Base-by-base conservation (phyloP, 2,888 invertebrate species). In the Melinopterus prodromus region DNA sequence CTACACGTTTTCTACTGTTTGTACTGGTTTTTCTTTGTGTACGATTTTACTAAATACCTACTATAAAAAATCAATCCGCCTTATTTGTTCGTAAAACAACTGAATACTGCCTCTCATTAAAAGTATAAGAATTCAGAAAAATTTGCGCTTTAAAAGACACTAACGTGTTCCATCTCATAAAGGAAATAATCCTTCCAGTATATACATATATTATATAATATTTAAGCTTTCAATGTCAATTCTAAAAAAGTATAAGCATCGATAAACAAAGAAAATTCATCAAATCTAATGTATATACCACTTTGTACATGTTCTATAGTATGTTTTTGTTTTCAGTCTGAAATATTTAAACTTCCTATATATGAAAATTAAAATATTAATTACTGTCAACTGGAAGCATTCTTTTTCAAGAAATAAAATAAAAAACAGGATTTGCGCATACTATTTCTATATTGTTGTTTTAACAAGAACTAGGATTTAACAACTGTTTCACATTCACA, bases 141-240 rank as follows among this genome's bases (percentile, higher is more conserved):
- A 53, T 53, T 2, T 53, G 53, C 53, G 53, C 53, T 53, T 53
- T 53, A 53, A 53, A 53, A 53, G 53, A 53, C 53, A 53, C 53
- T 53, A 1, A 53, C 53, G 12, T 53, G 12, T 53, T 53, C 53
- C 53, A 53, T 53, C 53, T 53, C 12, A 53, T 9, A 53, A 53
- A 1, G 12, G 53, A 53, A 53, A 9, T 53, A 53, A 53, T 53
- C 53, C 53, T 53, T 53, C 53, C 53, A 53, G 0, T 53, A 53
- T 53, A 53, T 53, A 53, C 53, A 53, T 53, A 53, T 53, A 12
- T 53, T n/a, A 38, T 38, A 12, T 53, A 53, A 53, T 53, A 53
- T 53, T 53, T 53, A 53, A 53, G 53, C 53, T 53, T 53, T 53
- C 53, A 53, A 53, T 53, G 53, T 53, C 53, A 53, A 53, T 53